Evolutionary conservation across 1,140 invertebrate species (phyloP).

Genomic region (Megalonaias nervosa): DNA sequence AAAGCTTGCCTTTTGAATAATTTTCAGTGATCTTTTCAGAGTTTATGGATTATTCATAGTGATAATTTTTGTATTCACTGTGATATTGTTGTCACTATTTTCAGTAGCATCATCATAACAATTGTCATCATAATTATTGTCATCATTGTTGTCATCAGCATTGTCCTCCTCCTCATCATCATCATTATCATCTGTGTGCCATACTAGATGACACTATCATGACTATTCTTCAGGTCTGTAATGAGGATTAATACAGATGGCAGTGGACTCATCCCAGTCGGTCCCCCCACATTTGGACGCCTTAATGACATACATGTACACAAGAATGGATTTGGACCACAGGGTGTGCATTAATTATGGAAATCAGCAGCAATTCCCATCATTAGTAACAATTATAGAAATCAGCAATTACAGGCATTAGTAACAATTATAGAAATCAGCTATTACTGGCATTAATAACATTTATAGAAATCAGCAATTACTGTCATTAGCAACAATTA

Average conservation of each 20-base stretch:
- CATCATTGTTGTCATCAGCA: background rate
- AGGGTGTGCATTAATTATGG: constrained; percentile 20
- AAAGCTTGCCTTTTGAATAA: too few species aligned
- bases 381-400: background rate
- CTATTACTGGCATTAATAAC: too few species aligned
- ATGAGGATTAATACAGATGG: constrained; percentile 41
- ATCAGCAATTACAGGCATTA: too few species aligned
- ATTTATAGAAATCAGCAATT: too few species aligned
- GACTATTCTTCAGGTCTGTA: constrained; percentile 34
- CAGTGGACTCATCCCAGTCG: constrained; percentile 21
- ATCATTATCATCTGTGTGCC: background rate
- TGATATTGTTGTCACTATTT: background rate
- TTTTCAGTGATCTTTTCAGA: too few species aligned
- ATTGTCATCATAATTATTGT: too few species aligned
- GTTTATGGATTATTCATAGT: background rate
- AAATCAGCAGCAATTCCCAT: background rate
- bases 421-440: too few species aligned
- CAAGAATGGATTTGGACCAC: constrained; percentile 40
- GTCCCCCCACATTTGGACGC: constrained; percentile 44
- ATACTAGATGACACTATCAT: background rate
- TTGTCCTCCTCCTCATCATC: background rate
- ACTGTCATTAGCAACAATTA: too few species aligned
- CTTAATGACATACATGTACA: constrained; percentile 52
- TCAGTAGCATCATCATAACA: too few species aligned
- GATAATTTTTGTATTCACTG: background rate